Conservation (phyloP, 2,113 vertebrate genomes). For the Hassar affinis region DNA sequence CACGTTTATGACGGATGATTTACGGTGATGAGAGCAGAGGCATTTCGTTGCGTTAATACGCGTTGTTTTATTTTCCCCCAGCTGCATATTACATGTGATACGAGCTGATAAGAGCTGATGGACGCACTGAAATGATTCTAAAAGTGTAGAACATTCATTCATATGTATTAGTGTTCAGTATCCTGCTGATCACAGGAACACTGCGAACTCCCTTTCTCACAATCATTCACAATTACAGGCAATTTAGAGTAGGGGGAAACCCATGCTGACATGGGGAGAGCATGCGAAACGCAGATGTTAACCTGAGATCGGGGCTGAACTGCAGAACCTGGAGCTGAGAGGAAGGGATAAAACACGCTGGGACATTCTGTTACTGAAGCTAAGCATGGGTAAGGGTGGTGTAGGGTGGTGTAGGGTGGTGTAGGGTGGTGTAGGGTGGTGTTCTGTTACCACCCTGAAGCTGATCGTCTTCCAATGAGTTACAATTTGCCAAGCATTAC, state of each 20-base stretch:
- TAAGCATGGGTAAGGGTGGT: background rate
- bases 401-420: background rate
- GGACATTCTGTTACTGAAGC: background rate
- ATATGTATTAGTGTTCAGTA: background rate
- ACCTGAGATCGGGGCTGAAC: background rate
- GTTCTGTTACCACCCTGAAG: background rate
- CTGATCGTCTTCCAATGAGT: background rate
- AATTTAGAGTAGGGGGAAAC: background rate
- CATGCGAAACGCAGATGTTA: background rate
- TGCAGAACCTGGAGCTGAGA: background rate
- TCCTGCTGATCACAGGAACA: background rate
- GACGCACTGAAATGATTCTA: background rate
- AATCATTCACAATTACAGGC: background rate
- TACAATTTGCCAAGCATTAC: background rate
- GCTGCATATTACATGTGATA: background rate
- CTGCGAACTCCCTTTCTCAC: background rate
- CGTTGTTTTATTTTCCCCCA: background rate
- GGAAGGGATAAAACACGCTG: background rate
- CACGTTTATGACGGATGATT: background rate
- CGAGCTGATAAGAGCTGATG: background rate
- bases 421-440: background rate
- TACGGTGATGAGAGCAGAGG: background rate
- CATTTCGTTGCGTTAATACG: background rate
- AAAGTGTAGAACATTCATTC: background rate
- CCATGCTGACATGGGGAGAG: background rate